Percentiles rank a stretch among this genome's conserved stretches.
phyloP scores from a whole-genome alignment of 30 jellyfish, hydroid and myxozoan species.

The Turritopsis rubra region DNA sequence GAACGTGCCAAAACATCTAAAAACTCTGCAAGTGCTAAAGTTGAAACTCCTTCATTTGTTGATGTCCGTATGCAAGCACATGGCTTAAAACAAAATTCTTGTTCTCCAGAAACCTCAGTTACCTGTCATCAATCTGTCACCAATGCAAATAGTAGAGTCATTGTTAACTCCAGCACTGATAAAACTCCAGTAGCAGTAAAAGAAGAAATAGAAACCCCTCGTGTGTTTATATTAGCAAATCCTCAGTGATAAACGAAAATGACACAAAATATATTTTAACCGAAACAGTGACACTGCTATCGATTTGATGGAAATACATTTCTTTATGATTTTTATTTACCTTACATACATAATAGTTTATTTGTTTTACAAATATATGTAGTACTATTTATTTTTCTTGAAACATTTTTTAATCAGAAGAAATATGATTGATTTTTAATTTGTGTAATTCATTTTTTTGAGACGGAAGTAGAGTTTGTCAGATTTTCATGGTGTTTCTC shows the following conservation, averaged over 20 bases:
- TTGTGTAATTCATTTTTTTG: too few species aligned
- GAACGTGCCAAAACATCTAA: constrained; percentile 26
- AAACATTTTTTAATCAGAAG: too few species aligned
- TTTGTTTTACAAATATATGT: too few species aligned
- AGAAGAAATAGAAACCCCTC: background rate
- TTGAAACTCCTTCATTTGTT: constrained; percentile 8
- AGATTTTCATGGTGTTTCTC: background rate
- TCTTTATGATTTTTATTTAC: background rate
- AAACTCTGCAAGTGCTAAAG: background rate
- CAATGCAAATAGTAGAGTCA: background rate
- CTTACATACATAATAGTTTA: too few species aligned
- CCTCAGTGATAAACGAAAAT: background rate
- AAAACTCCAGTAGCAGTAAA: background rate
- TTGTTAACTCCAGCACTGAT: background rate
- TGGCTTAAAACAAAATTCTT: background rate
- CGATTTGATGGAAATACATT: background rate
- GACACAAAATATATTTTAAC: too few species aligned
- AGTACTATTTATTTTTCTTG: too few species aligned
- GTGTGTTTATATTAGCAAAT: background rate
- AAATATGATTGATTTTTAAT: too few species aligned
- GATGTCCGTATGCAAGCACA: background rate
- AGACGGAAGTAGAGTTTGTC: background rate
- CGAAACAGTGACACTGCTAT: too few species aligned
- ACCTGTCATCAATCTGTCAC: background rate
- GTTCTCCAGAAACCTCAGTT: background rate